phyloP scores from a whole-genome alignment of 2,113 vertebrate genomes.

The Psettodes erumei region DNA sequence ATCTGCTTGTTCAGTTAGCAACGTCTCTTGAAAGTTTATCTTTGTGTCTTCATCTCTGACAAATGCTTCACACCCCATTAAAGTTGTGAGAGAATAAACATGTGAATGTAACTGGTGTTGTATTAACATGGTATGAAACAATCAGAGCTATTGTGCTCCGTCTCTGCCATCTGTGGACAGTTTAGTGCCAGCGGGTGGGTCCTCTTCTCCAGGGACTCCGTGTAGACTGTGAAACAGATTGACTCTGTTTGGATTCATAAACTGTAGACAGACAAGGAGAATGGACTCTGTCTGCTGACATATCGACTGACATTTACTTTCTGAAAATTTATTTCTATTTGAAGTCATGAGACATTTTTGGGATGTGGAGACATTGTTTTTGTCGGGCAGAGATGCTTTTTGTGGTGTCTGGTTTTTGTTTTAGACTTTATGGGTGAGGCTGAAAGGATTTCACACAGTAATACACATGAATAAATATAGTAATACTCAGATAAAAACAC shows the following conservation, averaged over 20 bases:
- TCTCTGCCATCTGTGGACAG: slow-evolving; percentile 66
- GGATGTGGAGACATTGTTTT: not conserved
- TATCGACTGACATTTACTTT: not conserved
- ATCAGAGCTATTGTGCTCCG: slow-evolving; percentile 59
- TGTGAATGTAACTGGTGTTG: slow-evolving; percentile 22
- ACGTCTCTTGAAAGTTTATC: not conserved
- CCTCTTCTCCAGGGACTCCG: slow-evolving; percentile 47
- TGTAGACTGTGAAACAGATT: slow-evolving; percentile 42
- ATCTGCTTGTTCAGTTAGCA: no score
- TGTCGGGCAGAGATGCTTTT: not conserved
- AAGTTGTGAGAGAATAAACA: slow-evolving; percentile 38
- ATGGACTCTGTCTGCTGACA: not conserved
- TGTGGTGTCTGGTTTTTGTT: not conserved
- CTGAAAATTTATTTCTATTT: not conserved
- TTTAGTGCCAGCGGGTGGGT: slow-evolving; percentile 57
- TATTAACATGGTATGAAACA: slow-evolving; percentile 51
- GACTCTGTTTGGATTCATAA: slow-evolving; percentile 52
- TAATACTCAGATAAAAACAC: not conserved
- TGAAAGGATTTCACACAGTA: slow-evolving; percentile 9
- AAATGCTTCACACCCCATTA: slow-evolving; percentile 22
- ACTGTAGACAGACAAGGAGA: slow-evolving; percentile 29
- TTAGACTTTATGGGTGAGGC: slow-evolving; percentile 15
- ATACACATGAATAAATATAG: slow-evolving; percentile 13
- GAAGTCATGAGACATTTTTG: not conserved
- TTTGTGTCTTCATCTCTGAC: slow-evolving; percentile 18